Conservation (phyloP, 2,113 vertebrate species). For the cattle (Bos taurus) region DNA sequence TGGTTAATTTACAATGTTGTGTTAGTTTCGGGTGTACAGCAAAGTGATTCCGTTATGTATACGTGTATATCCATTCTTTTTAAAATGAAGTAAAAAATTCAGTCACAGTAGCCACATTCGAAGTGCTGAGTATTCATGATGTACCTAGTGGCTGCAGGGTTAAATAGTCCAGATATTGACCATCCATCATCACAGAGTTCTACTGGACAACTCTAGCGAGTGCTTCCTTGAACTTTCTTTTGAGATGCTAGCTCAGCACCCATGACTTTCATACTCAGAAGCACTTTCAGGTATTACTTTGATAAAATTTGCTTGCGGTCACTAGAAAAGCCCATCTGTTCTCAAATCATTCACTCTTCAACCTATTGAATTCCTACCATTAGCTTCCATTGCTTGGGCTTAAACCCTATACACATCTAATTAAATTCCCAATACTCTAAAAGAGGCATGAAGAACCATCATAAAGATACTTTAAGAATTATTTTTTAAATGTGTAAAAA, state of each 20-base stretch:
- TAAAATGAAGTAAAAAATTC: not conserved
- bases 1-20: not conserved
- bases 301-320: not conserved
- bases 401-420: not conserved
- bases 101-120: not conserved
- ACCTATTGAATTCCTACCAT: not conserved
- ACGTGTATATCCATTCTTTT: not conserved
- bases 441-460: not conserved
- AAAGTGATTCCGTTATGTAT: not conserved
- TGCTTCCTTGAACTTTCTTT: not conserved
- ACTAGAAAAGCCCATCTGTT: not conserved
- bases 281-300: not conserved
- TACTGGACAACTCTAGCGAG: not conserved
- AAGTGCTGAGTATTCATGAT: not conserved
- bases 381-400: not conserved
- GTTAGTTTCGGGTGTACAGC: not conserved
- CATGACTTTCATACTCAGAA: not conserved
- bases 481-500: not conserved
- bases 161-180: not conserved
- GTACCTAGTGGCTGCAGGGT: not conserved
- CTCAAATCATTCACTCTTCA: not conserved
- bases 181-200: not conserved
- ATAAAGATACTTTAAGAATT: not conserved
- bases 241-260: not conserved
- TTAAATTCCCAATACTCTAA: constrained; percentile 14